phyloP scores from a whole-genome alignment of 2,888 invertebrate genomes.

The Trachelus stipa region DNA sequence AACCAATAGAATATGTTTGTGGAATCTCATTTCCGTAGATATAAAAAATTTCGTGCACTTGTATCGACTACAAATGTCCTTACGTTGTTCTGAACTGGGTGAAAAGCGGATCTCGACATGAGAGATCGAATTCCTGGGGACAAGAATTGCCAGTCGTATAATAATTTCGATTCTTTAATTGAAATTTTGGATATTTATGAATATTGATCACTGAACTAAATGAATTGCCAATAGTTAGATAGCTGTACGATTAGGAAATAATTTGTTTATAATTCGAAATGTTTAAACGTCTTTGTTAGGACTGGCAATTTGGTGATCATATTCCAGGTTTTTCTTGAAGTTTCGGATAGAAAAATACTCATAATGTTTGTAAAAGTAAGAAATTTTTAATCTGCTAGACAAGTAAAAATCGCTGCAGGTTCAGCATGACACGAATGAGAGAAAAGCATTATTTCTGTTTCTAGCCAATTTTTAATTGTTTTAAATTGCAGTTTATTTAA shows the following conservation, averaged over 20 bases:
- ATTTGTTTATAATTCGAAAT: neutral
- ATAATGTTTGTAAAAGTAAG: neutral
- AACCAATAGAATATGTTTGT: neutral
- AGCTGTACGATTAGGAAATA: neutral
- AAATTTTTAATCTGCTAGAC: slow-evolving; percentile 6
- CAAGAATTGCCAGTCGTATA: neutral
- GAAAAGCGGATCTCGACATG: neutral
- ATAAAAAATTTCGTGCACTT: neutral
- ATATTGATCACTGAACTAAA: no score
- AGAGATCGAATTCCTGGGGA: neutral
- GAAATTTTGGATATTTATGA: neutral
- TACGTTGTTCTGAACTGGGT: neutral
- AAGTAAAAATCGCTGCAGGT: slow-evolving; percentile 50
- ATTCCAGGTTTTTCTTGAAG: neutral
- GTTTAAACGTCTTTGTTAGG: neutral
- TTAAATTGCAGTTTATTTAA: slow-evolving; percentile 52
- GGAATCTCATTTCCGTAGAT: neutral
- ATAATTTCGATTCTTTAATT: neutral
- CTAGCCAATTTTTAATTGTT: slow-evolving; percentile 54
- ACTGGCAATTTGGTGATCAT: neutral
- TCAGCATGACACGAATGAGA: slow-evolving; percentile 40
- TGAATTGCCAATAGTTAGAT: neutral
- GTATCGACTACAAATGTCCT: neutral
- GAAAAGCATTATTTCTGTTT: slow-evolving; percentile 44
- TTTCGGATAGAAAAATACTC: neutral